Evolutionary conservation across 2,888 invertebrate species (phyloP), one percentile per base, ranked within the genome.

Genomic region (Eurytoma adleriae): DNA sequence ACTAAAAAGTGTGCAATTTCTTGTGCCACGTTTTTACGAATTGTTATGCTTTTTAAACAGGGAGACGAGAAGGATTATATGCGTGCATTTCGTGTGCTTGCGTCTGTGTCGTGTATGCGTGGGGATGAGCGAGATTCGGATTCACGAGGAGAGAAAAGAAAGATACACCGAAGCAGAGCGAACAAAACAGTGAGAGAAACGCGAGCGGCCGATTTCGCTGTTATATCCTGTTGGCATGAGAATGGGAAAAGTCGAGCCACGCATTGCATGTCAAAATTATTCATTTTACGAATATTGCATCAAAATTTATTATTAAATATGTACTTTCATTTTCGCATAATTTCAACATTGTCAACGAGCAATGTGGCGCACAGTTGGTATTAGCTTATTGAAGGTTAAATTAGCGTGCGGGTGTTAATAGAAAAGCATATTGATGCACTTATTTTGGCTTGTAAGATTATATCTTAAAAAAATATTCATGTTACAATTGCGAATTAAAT

Each of bases 11-110:
- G 74, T 74, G 78, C 64, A 78, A 78, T 69, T 50, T 70, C 7
- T 80, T 69, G 73, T 73, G 76, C 71, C 62, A 80, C 62, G 61
- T 77, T 76, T 78, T 66, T 72, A 56, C 20, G 10, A 40, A 40
- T 40, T 62, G 66, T 71, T 48, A 62, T 50, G 73, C 80, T 77
- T 80, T 77, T 77, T 64, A 56, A 67, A 67, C 67, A 54, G 18
- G 64, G 16, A 69, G 50, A 27, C 62, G 56, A 40, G 40, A 40
- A 40, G 40, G 40, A 40, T 40, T 56, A 20, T 30, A 20, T 59
- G 14, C 24, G 50, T 64, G 30, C 70, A 18, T 40, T 16, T 56
- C 16, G 50, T 24, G 14, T 56, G 61, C 30, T 59, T 71, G 71
- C 13, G 50, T 61, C 24, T 64, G 20, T 66, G 56, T 66, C n/a